Conservation (phyloP, 2,113 vertebrate genomes). For the Cariama cristata region DNA sequence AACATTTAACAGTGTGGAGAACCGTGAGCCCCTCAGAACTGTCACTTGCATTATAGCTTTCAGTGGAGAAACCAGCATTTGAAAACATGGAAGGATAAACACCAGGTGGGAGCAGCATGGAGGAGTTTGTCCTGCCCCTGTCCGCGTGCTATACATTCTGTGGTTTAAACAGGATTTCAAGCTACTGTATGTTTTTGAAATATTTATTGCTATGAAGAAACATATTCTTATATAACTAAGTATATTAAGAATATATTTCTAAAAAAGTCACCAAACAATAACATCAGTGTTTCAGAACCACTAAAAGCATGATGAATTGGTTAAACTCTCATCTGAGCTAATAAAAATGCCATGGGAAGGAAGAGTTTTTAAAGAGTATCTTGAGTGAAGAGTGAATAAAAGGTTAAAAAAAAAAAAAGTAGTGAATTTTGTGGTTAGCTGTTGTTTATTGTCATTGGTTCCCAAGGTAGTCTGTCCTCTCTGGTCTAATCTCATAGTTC, state of each 20-base stretch:
- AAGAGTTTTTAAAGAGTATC: not conserved
- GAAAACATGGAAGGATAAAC: not conserved
- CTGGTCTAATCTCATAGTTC: not conserved
- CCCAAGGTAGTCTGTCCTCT: not conserved
- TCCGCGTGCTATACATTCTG: not conserved
- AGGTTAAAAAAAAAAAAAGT: not conserved
- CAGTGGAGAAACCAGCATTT: not conserved
- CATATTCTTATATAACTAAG: not conserved
- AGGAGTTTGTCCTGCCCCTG: not conserved
- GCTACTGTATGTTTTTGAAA: not conserved
- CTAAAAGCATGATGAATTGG: not conserved
- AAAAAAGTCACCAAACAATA: not conserved
- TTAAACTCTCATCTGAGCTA: not conserved
- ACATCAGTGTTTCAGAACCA: not conserved
- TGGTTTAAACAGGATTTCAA: not conserved
- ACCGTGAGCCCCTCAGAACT: not conserved
- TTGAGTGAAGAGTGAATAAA: not conserved
- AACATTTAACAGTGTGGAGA: not conserved
- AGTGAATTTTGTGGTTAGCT: not conserved
- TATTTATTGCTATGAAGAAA: not conserved
- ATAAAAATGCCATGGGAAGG: not conserved
- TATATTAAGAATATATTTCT: not conserved
- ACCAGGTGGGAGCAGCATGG: not conserved
- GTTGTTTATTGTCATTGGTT: not conserved
- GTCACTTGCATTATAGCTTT: not conserved